Conservation (phyloP, 2,888 invertebrate species). For the Cantharis nigra region DNA sequence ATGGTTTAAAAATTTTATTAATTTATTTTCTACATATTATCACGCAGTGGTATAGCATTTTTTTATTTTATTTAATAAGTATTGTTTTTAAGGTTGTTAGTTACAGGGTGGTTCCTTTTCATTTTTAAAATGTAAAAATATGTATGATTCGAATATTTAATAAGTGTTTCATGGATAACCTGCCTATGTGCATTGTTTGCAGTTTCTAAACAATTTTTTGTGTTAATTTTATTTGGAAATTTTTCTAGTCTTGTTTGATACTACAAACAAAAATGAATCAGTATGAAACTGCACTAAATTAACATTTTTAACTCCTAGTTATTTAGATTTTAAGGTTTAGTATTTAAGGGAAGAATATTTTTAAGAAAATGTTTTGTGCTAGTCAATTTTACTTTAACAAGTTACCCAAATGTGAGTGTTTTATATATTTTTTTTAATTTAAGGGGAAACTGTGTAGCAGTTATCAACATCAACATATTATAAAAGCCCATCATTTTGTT, state of each 20-base stretch:
- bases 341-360: conserved; percentile 5
- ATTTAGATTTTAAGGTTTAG: conserved; percentile 5
- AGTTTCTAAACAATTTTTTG: not conserved
- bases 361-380: conserved; percentile 11
- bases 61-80: not conserved
- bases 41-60: not conserved
- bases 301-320: not conserved
- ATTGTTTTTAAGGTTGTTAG: not conserved
- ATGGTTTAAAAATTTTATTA: not conserved
- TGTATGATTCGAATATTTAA: not conserved
- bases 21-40: not conserved
- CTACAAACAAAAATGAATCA: not conserved
- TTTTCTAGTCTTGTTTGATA: not conserved
- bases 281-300: not conserved
- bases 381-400: conserved; percentile 17
- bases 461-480: not conserved
- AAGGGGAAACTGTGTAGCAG: not conserved
- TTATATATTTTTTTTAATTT: not conserved
- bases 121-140: not conserved
- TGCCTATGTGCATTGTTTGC: not conserved
- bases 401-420: conserved; percentile 11
- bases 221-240: not conserved
- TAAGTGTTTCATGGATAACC: not conserved
- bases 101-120: not conserved
- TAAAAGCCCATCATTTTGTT: not conserved